Evolutionary conservation across 2,888 invertebrate species (phyloP), one percentile per base, ranked within the genome.

Genomic region (Parapristionchus giblindavisi): DNA sequence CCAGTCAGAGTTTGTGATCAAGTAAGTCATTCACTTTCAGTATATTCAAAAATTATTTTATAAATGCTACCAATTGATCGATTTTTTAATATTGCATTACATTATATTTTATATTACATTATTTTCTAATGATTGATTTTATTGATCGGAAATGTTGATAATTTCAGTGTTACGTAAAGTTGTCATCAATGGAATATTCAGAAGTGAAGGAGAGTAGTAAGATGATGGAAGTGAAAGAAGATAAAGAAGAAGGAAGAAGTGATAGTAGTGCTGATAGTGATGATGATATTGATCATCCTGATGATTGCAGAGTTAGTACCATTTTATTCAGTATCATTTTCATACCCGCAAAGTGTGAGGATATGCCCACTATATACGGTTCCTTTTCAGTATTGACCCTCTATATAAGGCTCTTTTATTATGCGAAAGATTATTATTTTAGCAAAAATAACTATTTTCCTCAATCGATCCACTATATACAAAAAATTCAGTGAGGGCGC

Each of bases 1-100:
- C 95, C 97, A 51, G 92, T 96, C 80, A 92, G 99, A 86, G 97
- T 99, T 74, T 99, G 99, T 76, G 85, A 87, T 75, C 77, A 73
- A 71, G 83, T 82, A 58, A 75, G 76, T 76, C 70, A 3, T 56
- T 29, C 27, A 17, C 29, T 56, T n/a, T n/a, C n/a, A n/a, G n/a
- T n/a, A n/a, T n/a, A n/a, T n/a, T n/a, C n/a, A n/a, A n/a, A n/a
- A n/a, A n/a, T n/a, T n/a, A n/a, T n/a, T n/a, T n/a, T n/a, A n/a
- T n/a, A n/a, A n/a, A n/a, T n/a, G n/a, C n/a, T n/a, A n/a, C n/a
- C n/a, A n/a, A n/a, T n/a, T n/a, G n/a, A n/a, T n/a, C n/a, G n/a
- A n/a, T n/a, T n/a, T n/a, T n/a, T n/a, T n/a, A n/a, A n/a, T n/a
- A n/a, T n/a, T n/a, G n/a, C n/a, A n/a, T n/a, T n/a, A n/a, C n/a